Percentiles rank a stretch among this genome's conserved stretches.
Conservation (phyloP, 2,888 invertebrate genomes). For the Dryocosmus kuriphilus region DNA sequence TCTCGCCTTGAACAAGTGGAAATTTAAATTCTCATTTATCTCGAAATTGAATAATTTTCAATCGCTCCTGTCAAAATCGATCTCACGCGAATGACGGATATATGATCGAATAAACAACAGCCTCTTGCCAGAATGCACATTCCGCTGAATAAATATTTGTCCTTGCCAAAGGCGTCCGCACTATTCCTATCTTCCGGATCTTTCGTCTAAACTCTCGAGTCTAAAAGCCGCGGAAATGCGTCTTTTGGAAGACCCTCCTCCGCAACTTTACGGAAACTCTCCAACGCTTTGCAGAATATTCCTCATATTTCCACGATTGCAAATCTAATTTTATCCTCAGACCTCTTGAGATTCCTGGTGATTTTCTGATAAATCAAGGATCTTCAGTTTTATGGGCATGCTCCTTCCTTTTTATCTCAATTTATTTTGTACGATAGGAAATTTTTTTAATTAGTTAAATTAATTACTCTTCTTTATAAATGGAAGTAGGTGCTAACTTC, state of each 20-base stretch:
- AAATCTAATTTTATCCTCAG: constrained; percentile 28
- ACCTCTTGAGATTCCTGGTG: constrained; percentile 17
- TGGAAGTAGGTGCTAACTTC: constrained; percentile 1
- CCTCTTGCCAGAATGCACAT: constrained; percentile 59
- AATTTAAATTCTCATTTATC: not conserved
- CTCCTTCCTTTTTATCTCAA: constrained; percentile 14
- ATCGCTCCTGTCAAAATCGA: constrained; percentile 38
- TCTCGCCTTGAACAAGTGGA: not conserved
- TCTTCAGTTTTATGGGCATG: not conserved
- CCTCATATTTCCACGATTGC: constrained; percentile 14
- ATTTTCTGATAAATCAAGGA: not conserved
- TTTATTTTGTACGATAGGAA: not conserved
- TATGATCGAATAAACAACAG: constrained; percentile 67
- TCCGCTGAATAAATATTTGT: constrained; percentile 73
- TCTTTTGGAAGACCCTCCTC: constrained; percentile 25
- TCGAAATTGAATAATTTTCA: constrained; percentile 15
- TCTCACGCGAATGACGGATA: constrained; percentile 66
- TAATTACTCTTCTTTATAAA: not conserved
- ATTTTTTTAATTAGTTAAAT: not conserved
- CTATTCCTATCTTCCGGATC: constrained; percentile 66
- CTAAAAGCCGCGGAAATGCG: constrained; percentile 18
- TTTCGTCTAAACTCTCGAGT: constrained; percentile 39
- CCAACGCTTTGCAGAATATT: constrained; percentile 21
- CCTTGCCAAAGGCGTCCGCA: constrained; percentile 59
- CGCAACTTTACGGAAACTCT: constrained; percentile 21